A percentile compares a stretch with the other conserved stretches of the same genome.
Evolutionary conservation across 1,140 invertebrate species (phyloP).

Genomic region (Cyclargus thomasi): DNA sequence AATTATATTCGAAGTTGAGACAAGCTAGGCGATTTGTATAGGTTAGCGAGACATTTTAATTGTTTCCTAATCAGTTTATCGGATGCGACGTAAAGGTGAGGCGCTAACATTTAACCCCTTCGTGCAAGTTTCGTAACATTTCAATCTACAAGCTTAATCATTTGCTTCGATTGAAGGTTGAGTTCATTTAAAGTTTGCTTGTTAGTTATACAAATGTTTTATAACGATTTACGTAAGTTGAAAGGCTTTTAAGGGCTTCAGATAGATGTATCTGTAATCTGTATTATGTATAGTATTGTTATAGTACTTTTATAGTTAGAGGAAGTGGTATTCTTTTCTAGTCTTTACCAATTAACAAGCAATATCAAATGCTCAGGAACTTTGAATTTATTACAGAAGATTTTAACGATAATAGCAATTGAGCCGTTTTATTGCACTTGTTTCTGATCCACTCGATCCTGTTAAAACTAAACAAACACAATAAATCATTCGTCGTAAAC

Average conservation of each 20-base stretch:
- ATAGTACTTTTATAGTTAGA: too few relatives aligned
- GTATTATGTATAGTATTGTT: too few relatives aligned
- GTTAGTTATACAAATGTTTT: not conserved
- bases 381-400: not conserved
- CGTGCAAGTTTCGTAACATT: slow-evolving; percentile 26
- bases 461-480: slow-evolving; percentile 13
- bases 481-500: not conserved
- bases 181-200: not conserved
- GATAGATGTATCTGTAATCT: too few relatives aligned
- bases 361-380: not conserved
- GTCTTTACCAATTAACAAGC: too few relatives aligned
- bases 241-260: not conserved
- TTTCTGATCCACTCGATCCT: slow-evolving; percentile 2
- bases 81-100: slow-evolving; percentile 38
- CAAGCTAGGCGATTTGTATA: slow-evolving; percentile 12
- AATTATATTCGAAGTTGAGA: slow-evolving; percentile 16
- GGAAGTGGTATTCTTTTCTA: too few relatives aligned
- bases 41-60: slow-evolving; percentile 31
- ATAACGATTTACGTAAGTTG: not conserved
- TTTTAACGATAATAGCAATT: not conserved
- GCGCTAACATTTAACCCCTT: slow-evolving; percentile 37
- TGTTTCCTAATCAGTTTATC: slow-evolving; percentile 34
- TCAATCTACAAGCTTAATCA: not conserved
- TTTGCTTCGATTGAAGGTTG: not conserved
- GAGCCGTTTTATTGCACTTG: not conserved